phyloP scores from a whole-genome alignment of 2,888 invertebrate genomes.

The Nomada goodeniana region DNA sequence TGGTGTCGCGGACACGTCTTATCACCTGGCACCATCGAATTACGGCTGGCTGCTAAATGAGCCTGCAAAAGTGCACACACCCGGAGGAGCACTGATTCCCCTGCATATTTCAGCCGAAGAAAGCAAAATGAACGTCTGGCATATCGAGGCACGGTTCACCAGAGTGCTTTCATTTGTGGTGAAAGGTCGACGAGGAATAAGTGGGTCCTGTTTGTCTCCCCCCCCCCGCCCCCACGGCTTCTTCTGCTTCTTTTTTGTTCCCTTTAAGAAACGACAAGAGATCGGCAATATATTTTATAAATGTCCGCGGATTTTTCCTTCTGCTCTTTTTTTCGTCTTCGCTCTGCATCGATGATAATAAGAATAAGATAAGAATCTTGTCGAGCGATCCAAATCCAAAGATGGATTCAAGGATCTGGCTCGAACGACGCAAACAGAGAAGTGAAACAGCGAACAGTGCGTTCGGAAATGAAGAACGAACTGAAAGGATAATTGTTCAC shows the following conservation, averaged over 20 bases:
- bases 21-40: constrained; percentile 66
- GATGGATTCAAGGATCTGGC: neutral
- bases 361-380: neutral
- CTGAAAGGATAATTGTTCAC: neutral
- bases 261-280: constrained; percentile 26
- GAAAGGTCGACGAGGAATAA: constrained; percentile 59
- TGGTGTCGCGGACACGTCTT: constrained; percentile 44
- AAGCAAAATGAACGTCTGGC: constrained; percentile 51
- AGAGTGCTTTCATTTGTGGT: constrained; percentile 58
- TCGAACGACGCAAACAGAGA: neutral
- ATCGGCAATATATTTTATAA: constrained; percentile 8
- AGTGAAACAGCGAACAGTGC: too few species aligned
- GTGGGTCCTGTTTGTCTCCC: constrained; percentile 41
- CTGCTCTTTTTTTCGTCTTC: neutral
- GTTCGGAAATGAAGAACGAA: neutral
- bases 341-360: too few species aligned
- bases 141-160: constrained; percentile 10
- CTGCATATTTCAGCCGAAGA: constrained; percentile 36
- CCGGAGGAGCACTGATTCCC: constrained; percentile 48
- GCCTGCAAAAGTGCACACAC: constrained; percentile 27
- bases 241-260: constrained; percentile 12
- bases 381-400: neutral
- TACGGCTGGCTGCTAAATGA: constrained; percentile 31
- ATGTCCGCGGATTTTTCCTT: neutral
- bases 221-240: constrained; percentile 6